Percentiles rank a stretch among this genome's conserved stretches.
Conservation (phyloP, 2,797 vertebrate species). For the Synanceia verrucosa region DNA sequence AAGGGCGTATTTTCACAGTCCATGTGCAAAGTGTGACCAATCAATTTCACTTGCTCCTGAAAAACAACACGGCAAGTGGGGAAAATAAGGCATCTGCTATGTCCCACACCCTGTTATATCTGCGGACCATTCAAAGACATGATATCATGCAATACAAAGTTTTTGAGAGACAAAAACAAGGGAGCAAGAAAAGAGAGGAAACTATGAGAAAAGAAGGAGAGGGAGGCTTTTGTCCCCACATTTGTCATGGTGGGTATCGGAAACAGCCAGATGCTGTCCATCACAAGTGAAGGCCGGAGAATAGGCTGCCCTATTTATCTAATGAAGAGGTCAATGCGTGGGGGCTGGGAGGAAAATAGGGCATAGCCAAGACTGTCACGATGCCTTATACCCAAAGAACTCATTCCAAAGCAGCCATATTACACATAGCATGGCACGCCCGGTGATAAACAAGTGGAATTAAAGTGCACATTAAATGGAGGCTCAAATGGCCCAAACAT, state of each 20-base stretch:
- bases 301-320: slow-evolving; percentile 70
- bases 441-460: neutral
- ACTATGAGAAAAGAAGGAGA: slow-evolving; percentile 53
- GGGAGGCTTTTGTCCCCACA: slow-evolving; percentile 61
- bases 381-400: slow-evolving; percentile 19
- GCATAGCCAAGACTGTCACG: slow-evolving; percentile 44
- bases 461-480: neutral
- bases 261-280: slow-evolving; percentile 73
- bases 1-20: slow-evolving; percentile 60
- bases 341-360: slow-evolving; percentile 27
- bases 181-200: slow-evolving; percentile 54
- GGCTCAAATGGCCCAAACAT: neutral
- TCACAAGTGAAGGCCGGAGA: slow-evolving; percentile 64
- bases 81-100: slow-evolving; percentile 75
- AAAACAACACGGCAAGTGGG: slow-evolving; percentile 67
- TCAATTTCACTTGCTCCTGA: slow-evolving; percentile 71
- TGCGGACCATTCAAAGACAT: slow-evolving; percentile 54
- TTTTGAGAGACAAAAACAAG: slow-evolving; percentile 39
- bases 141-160: slow-evolving; percentile 59
- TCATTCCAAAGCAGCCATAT: slow-evolving; percentile 19
- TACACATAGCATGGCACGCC: neutral
- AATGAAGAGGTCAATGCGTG: slow-evolving; percentile 67
- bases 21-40: slow-evolving; percentile 70
- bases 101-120: slow-evolving; percentile 50
- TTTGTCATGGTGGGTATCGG: slow-evolving; percentile 70